Conservation (phyloP, 2,797 vertebrate species). For the Salarias fasciatus region DNA sequence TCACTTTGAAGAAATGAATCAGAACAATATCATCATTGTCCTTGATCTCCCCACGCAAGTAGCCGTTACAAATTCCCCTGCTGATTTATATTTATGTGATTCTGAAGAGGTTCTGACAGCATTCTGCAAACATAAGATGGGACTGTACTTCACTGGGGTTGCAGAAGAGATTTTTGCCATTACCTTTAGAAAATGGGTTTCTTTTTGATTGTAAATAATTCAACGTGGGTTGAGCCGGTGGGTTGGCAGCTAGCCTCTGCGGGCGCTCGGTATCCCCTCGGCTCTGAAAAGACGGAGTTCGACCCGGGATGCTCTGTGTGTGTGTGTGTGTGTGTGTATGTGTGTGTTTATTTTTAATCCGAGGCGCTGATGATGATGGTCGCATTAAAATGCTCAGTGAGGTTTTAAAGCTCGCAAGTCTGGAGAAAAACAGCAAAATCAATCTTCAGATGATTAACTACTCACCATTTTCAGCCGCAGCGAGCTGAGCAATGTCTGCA, state of each 20-base stretch:
- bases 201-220: constrained; percentile 63
- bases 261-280: constrained; percentile 15
- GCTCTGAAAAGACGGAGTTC: neutral
- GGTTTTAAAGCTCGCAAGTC: constrained; percentile 44
- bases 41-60: constrained; percentile 34
- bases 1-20: constrained; percentile 34
- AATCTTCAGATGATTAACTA: constrained; percentile 61
- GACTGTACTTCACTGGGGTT: constrained; percentile 34
- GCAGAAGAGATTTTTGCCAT: constrained; percentile 44
- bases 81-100: constrained; percentile 59
- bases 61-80: constrained; percentile 25
- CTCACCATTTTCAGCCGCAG: constrained; percentile 43
- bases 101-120: constrained; percentile 46
- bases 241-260: constrained; percentile 41
- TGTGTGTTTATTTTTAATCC: no score
- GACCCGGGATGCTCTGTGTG: no score
- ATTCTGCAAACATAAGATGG: constrained; percentile 27
- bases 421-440: constrained; percentile 34
- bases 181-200: constrained; percentile 53
- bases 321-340: constrained; percentile 3
- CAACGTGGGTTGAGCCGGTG: constrained; percentile 41
- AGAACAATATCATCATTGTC: constrained; percentile 38
- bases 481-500: constrained; percentile 37
- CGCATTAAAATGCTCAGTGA: constrained; percentile 47
- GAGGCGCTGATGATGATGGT: constrained; percentile 10